phyloP scores from a whole-genome alignment of 2,888 invertebrate species.

The Vannuccia rotundouncinata region DNA sequence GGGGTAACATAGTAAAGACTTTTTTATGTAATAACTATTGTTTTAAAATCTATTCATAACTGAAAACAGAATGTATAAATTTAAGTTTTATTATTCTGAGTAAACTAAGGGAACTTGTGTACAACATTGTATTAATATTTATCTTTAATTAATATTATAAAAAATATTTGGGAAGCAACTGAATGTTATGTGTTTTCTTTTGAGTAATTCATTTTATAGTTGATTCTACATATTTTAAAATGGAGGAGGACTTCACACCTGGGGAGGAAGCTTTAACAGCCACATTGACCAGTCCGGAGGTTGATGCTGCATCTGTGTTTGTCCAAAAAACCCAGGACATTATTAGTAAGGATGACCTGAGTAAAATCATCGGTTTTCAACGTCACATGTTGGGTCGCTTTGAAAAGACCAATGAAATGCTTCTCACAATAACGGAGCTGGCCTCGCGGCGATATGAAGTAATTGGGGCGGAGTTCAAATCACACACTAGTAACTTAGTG shows the following conservation, averaged over 20 bases:
- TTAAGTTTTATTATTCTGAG: too few relatives aligned
- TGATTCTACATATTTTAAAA: too few relatives aligned
- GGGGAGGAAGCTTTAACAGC: neutral
- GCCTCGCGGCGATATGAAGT: conserved; percentile 77
- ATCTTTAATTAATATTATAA: too few relatives aligned
- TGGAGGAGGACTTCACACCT: neutral
- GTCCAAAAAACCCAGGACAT: conserved; percentile 30
- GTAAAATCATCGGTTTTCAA: conserved; percentile 30
- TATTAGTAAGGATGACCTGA: conserved; percentile 29
- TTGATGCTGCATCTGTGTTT: neutral
- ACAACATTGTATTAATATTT: too few relatives aligned
- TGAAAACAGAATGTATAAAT: too few relatives aligned
- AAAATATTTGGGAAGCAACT: too few relatives aligned
- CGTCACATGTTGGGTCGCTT: conserved; percentile 77
- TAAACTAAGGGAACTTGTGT: too few relatives aligned
- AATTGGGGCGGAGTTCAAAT: conserved; percentile 79
- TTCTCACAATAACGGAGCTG: conserved; percentile 89
- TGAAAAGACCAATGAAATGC: conserved; percentile 98
- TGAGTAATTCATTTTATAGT: too few relatives aligned
- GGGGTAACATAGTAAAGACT: too few relatives aligned
- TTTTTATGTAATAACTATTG: too few relatives aligned
- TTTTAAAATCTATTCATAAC: too few relatives aligned
- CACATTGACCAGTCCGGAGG: neutral
- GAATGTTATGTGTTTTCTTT: too few relatives aligned
- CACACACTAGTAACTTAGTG: conserved; percentile 73